Conservation (phyloP, 2,113 vertebrate species). For the Centropus unirufus region DNA sequence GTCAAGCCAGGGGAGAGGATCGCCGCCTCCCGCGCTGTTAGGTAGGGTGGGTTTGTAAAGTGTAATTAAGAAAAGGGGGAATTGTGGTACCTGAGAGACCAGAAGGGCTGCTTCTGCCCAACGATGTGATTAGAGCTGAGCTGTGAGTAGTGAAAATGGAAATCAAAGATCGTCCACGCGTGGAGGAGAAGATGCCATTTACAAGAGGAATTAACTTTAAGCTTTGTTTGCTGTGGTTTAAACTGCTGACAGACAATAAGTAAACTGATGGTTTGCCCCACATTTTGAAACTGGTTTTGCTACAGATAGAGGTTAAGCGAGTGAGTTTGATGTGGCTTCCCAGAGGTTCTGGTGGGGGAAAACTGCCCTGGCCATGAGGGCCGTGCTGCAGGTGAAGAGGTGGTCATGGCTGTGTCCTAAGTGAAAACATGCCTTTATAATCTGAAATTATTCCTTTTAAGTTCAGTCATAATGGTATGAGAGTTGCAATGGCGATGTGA, state of each 20-base stretch:
- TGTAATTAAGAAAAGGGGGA: constrained; percentile 62
- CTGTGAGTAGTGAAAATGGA: constrained; percentile 50
- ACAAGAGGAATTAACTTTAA: not conserved
- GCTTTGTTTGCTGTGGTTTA: not conserved
- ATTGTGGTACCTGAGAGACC: constrained; percentile 48
- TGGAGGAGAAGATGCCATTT: not conserved
- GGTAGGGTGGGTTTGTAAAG: constrained; percentile 62
- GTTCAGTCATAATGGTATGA: not conserved
- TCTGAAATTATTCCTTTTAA: not conserved
- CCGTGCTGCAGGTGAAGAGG: not conserved
- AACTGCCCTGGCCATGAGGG: constrained; percentile 19
- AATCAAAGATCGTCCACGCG: not conserved
- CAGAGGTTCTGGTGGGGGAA: constrained; percentile 10
- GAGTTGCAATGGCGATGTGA: not conserved
- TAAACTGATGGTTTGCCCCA: constrained; percentile 27
- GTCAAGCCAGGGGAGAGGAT: constrained; percentile 63
- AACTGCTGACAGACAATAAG: constrained; percentile 5
- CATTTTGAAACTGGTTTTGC: constrained; percentile 43
- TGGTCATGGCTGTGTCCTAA: not conserved
- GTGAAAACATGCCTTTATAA: not conserved
- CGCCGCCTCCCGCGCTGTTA: constrained; percentile 68
- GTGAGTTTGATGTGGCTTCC: constrained; percentile 50
- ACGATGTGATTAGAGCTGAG: constrained; percentile 52
- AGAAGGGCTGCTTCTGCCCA: constrained; percentile 57
- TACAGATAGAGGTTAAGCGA: constrained; percentile 25